A percentile compares a stretch with the other conserved stretches of the same genome.
Conservation (phyloP, 2,888 invertebrate genomes). For the Xestobium rufovillosum region DNA sequence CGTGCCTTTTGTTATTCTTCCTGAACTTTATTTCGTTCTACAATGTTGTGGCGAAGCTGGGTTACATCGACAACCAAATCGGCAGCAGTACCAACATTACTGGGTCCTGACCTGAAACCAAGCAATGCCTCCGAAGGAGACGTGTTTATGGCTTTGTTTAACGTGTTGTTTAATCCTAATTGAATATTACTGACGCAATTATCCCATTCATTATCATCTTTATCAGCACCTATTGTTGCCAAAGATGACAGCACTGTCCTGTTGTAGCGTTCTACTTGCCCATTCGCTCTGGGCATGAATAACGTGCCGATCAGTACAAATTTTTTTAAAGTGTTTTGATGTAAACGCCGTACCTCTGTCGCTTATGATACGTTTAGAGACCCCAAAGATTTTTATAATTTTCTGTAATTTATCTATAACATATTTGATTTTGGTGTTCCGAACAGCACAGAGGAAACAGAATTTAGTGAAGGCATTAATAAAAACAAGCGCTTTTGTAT, state of each 20-base stretch:
- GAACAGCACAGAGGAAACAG: neutral
- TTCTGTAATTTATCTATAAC: slow-evolving; percentile 1
- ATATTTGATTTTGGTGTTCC: neutral
- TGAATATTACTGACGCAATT: slow-evolving; percentile 20
- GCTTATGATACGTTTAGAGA: neutral
- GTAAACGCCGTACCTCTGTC: neutral
- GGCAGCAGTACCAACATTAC: too few relatives aligned
- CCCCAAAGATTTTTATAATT: neutral
- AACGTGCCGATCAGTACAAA: neutral
- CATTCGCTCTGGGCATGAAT: neutral
- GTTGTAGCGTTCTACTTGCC: too few relatives aligned
- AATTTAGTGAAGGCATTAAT: slow-evolving; percentile 1
- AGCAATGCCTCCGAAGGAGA: too few relatives aligned
- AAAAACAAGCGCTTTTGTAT: neutral
- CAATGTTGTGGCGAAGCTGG: too few relatives aligned
- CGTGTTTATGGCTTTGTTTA: too few relatives aligned
- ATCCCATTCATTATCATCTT: slow-evolving; percentile 26
- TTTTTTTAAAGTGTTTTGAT: neutral
- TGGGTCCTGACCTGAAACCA: too few relatives aligned
- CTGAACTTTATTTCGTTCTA: too few relatives aligned
- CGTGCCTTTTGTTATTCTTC: too few relatives aligned
- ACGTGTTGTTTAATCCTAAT: slow-evolving; percentile 25
- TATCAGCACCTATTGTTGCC: slow-evolving; percentile 23
- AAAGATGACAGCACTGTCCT: slow-evolving; percentile 19
- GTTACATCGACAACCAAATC: too few relatives aligned